Evolutionary conservation across 2,888 invertebrate species (phyloP), one percentile per base, ranked within the genome.

Genomic region (Pseudanteris insignis): DNA sequence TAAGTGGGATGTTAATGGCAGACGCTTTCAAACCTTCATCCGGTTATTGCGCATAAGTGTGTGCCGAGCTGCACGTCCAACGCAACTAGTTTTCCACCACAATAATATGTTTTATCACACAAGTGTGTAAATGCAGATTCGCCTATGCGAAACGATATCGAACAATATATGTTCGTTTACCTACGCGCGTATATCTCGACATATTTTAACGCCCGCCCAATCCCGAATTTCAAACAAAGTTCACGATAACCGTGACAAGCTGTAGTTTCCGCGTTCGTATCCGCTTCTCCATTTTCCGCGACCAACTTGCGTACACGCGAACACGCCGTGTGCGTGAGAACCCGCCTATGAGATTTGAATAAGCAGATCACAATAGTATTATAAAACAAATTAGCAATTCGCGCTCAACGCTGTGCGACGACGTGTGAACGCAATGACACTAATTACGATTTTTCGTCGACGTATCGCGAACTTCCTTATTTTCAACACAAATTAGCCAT

Each of bases 191-290:
- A 38, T 57, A 63, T 63, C 63, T 53, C 53, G 50, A 54, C 58
- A 63, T 63, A 63, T 63, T 63, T 63, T 59, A 63, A 46, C 46
- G 50, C 41, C 48, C 54, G 37, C 58, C 58, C 63, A 58, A 63
- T 63, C 58, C 54, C 41, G 30, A 54, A 57, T 58, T 58, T 54
- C 54, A 50, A 58, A 63, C 63, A 58, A 63, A 63, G 58, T 63
- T 63, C 48, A 44, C 54, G 63, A 63, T 63, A 63, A 63, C 53
- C 63, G 18, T 54, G 58, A 58, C 63, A 63, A 30, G 38, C 25
- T 43, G 58, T 50, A 53, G 63, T 58, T 63, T 57, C 44, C 54
- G 50, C 57, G 46, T 53, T 64, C 60, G 60, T 64, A 64, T 50
- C 53, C 60, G 37, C 44, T 53, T 64, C 64, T 58, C 48, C 40